Evolutionary conservation across 2,113 vertebrate genomes (phyloP), one percentile per base, ranked within the genome.

Genomic region (Urocynchramus pylzowi): DNA sequence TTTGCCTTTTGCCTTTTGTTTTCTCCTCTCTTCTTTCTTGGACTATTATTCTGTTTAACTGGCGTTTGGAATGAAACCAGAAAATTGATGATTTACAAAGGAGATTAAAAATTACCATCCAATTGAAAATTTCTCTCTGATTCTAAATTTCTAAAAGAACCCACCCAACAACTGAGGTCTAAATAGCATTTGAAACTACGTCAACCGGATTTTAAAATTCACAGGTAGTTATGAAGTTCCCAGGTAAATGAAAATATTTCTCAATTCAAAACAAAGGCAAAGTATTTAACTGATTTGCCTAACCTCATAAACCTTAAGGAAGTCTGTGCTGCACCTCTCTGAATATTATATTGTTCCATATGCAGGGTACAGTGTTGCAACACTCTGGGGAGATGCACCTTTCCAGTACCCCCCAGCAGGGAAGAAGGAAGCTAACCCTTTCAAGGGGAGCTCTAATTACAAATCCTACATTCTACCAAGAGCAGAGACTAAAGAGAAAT

Each of bases 351-450:
- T 64, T 27, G 11, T 54, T 86, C 41, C 33, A 16, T 22, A 5
- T 12, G 13, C 28, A 70, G 39, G 20, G n/a, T 16, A 11, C 11
- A 4, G 7, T 49, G 9, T 23, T 0, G 0, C 7, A 41, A 0
- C 11, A 16, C 28, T 54, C 50, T 73, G 31, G 42, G 11, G 30
- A 76, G 26, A 61, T n/a, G 28, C 11, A 57, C 13, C 3, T 31
- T 69, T 73, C 44, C n/a, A 42, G 9, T 28, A 10, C 42, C 7
- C 4, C 14, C 28, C 26, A 30, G 17, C 2, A 24, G 47, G 20
- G 22, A 13, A 87, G 27, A 42, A 47, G 31, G 35, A 71, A 84
- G 28, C 7, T 16, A 15, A n/a, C 22, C 7, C 16, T 79, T 82
- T 2, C 0, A 41, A 87, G 3, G 33, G 15, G 60, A 90, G 13